Evolutionary conservation across 2,797 vertebrate genomes (phyloP), one percentile per base, ranked within the genome.

Genomic region (Melanotaenia nigrans): DNA sequence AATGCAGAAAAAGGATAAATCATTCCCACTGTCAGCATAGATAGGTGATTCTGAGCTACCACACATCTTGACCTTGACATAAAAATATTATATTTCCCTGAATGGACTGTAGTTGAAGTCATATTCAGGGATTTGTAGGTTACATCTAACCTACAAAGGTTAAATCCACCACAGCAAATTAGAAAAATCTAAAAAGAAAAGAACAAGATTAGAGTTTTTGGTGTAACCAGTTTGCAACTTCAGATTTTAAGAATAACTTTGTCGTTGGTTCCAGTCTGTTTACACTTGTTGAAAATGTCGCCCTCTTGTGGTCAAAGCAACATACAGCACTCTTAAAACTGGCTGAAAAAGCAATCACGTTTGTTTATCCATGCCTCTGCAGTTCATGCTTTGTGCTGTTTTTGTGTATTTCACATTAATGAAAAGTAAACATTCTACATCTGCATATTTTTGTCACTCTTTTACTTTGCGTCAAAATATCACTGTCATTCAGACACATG

Each of bases 281-380:
- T 2, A 16, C 18, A 55, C 30, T 13, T 28, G 22, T 53, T 24
- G 13, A 71, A 62, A 57, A 85, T 87, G 86, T 87, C 85, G 76
- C 90, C 90, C 90, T 87, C 92, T 87, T 61, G 80, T 91, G 92
- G 90, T 54, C 0, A 66, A 78, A 61, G 0, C 3, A 32, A 1
- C 16, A 32, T 32, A 14, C 16, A 38, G 10, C 76, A 69, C 22
- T 18, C 22, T 40, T 24, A 33, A n/a, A 53, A 9, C 13, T 61
- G 45, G 20, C 3, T 58, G 28, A 14, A 38, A 20, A 8, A 45
- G 7, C 7, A 6, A 33, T 33, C 32, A 33, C 32, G 8, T 8
- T 33, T 33, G 5, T 6, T 8, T 8, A 33, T 33, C 32, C 7
- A 33, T 33, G 32, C 32, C 32, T 33, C 32, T 33, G 32, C 5